Base-by-base conservation (phyloP, 2,888 invertebrate genomes). In the Metalampra italica region DNA sequence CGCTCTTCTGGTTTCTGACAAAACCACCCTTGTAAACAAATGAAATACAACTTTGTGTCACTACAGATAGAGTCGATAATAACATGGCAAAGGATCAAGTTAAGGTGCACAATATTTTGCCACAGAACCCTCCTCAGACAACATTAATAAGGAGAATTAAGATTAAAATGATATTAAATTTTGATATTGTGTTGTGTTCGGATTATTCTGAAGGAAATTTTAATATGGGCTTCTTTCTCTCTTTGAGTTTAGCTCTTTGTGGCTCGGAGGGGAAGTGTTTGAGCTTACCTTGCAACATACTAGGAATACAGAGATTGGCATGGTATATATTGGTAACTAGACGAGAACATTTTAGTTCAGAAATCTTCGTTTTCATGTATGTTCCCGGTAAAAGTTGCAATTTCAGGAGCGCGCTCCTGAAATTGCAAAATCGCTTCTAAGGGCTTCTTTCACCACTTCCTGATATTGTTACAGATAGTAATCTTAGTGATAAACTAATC, bases 161-260 rank as follows among this genome's bases (percentile, higher is more conserved):
- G 88, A 88, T 88, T 88, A 89, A 85, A 87, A 87, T 85, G 80
- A 88, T 89, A 89, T 89, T 88, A 89, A 88, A 88, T 87, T 88
- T 87, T 88, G 82, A 88, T 86, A 87, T 89, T 88, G 85, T 88
- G 86, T 84, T 87, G 85, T 78, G 75, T 84, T 78, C 82, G 87
- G 87, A 83, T 88, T 89, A 89, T 76, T 82, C 69, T 71, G 72
- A 80, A 85, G 86, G 82, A 85, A 76, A 78, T 80, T 80, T 83
- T 82, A 83, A 81, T 82, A 82, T 84, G 64, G 66, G 67, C 76
- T 74, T 72, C 76, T 76, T 74, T 73, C 68, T 64, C 64, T 64
- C 65, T 81, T 78, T 79, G 78, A 75, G 68, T 71, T 49, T 62
- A 55, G 59, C 49, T 64, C 66, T 73, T 73, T 70, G 66, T 39